Percentiles rank a stretch among this genome's conserved stretches.
phyloP scores from a whole-genome alignment of 1,140 invertebrate genomes.

The Anastrepha ludens region DNA sequence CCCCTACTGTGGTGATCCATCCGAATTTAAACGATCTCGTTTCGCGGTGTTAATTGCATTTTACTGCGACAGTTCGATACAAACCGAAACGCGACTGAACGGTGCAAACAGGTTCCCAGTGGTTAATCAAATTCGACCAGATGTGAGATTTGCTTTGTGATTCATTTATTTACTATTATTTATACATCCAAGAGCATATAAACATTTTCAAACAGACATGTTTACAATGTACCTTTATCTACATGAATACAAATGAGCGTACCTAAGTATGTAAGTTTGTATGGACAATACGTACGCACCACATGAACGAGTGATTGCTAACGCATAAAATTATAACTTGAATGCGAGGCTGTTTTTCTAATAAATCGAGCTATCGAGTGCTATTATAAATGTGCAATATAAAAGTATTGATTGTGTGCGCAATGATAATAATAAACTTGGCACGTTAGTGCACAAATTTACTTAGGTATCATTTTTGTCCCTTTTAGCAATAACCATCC shows the following conservation, averaged over 20 bases:
- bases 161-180: neutral
- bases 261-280: neutral
- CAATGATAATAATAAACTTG: too few relatives aligned
- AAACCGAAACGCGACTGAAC: neutral
- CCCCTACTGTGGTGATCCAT: neutral
- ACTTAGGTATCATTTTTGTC: too few relatives aligned
- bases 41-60: neutral
- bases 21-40: neutral
- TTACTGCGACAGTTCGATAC: neutral
- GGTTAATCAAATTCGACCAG: neutral
- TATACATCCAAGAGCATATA: neutral
- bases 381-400: too few relatives aligned
- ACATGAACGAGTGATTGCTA: too few relatives aligned
- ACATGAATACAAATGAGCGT: neutral
- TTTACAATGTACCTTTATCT: too few relatives aligned
- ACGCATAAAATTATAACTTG: too few relatives aligned
- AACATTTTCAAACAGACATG: neutral
- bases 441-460: too few relatives aligned
- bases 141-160: neutral
- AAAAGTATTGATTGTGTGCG: too few relatives aligned
- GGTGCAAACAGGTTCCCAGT: neutral
- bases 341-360: too few relatives aligned
- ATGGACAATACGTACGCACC: too few relatives aligned
- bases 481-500: too few relatives aligned
- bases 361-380: too few relatives aligned